A percentile compares a stretch with the other conserved stretches of the same genome.
Evolutionary conservation across 2,113 vertebrate genomes (phyloP).

Genomic region (Rhabdornis inornatus): DNA sequence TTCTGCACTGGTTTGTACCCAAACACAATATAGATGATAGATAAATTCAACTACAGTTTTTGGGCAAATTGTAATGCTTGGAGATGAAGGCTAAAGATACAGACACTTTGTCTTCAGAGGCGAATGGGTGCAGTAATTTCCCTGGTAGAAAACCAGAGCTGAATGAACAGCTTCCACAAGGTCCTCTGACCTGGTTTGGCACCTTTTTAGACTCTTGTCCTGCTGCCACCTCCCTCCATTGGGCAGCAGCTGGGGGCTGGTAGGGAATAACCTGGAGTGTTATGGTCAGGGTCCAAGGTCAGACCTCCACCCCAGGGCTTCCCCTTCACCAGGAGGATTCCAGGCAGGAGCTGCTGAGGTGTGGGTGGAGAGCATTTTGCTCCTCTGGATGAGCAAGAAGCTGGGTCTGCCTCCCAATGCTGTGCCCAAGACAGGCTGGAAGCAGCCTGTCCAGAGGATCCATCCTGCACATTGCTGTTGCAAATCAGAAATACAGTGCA

Average conservation of each 20-base stretch:
- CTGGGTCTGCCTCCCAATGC: neutral
- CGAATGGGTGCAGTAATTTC: neutral
- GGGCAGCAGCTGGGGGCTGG: neutral
- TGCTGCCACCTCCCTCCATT: neutral
- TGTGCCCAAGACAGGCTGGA: rapidly evolving
- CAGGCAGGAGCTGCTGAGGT: rapidly evolving
- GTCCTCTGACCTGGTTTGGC: neutral
- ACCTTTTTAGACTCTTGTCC: neutral
- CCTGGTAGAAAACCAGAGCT: neutral
- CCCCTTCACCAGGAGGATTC: rapidly evolving
- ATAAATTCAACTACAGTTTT: neutral
- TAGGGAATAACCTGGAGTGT: neutral
- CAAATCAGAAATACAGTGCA: rapidly evolving
- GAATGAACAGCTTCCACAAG: neutral
- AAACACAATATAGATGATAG: neutral
- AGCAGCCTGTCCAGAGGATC: rapidly evolving
- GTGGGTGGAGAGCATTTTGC: neutral
- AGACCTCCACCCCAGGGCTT: rapidly evolving
- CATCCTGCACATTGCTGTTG: rapidly evolving
- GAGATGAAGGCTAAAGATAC: neutral
- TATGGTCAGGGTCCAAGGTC: rapidly evolving
- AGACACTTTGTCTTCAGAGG: neutral
- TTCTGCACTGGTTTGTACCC: neutral
- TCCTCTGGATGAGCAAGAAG: neutral
- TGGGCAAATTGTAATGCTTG: neutral